Evolutionary conservation across 92 coral and sea anemone genomes (phyloP).

Genomic region (Porites evermanni): DNA sequence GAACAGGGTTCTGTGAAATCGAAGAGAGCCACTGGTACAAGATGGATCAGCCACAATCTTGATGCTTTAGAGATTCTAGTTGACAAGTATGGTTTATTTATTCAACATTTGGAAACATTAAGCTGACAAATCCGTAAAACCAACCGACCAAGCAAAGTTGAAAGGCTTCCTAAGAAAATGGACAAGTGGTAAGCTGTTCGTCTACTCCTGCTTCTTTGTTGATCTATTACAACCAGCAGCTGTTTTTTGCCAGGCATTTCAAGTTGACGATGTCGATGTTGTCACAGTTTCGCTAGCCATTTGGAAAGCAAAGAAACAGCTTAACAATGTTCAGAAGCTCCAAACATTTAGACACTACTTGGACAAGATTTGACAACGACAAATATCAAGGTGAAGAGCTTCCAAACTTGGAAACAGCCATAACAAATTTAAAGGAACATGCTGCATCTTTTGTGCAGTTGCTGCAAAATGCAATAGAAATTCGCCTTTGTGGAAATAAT

Average conservation of each 20-base stretch:
- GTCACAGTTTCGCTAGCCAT: slow-evolving; percentile 36
- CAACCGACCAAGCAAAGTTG: slow-evolving; percentile 51
- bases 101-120: slow-evolving; percentile 53
- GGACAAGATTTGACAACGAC: slow-evolving; percentile 38
- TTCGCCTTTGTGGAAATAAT: slow-evolving; percentile 42
- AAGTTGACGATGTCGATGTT: slow-evolving; percentile 55
- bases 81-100: slow-evolving; percentile 56
- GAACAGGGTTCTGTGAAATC: slow-evolving; percentile 56
- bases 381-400: slow-evolving; percentile 51
- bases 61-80: slow-evolving; percentile 47
- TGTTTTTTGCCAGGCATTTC: slow-evolving; percentile 52
- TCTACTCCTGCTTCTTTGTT: slow-evolving; percentile 48
- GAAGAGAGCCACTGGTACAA: slow-evolving; percentile 59
- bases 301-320: slow-evolving; percentile 45
- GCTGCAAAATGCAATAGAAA: slow-evolving; percentile 38
- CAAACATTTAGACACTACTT: slow-evolving; percentile 43
- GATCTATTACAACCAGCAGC: slow-evolving; percentile 57
- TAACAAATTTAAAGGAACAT: slow-evolving; percentile 36
- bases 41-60: slow-evolving; percentile 61
- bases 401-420: slow-evolving; percentile 2
- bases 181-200: slow-evolving; percentile 33
- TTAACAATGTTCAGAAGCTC: slow-evolving; percentile 35
- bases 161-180: slow-evolving; percentile 55
- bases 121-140: slow-evolving; percentile 60
- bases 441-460: slow-evolving; percentile 21